phyloP scores from a whole-genome alignment of 2,888 invertebrate genomes.

The Dryomyza anilis region DNA sequence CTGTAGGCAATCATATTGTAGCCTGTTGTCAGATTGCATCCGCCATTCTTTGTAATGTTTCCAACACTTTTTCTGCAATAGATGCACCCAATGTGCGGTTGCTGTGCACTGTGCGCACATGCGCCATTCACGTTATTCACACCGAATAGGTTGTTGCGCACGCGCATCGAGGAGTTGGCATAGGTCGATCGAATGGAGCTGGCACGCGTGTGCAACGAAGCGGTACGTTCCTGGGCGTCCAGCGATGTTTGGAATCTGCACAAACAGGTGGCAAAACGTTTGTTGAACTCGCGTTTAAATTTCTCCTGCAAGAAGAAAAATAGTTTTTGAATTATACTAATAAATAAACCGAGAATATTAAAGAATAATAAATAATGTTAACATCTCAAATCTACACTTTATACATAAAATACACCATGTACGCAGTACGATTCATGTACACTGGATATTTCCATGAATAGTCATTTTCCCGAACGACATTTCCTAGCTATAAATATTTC shows the following conservation, averaged over 20 bases:
- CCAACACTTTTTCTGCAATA: background rate
- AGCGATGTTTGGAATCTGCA: slow-evolving; percentile 53
- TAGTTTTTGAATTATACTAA: no score
- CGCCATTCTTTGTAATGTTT: slow-evolving; percentile 15
- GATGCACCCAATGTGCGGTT: background rate
- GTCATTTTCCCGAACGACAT: no score
- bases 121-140: slow-evolving; percentile 19
- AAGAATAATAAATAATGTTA: no score
- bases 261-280: slow-evolving; percentile 69
- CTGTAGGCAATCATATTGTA: background rate
- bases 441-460: no score
- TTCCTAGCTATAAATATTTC: no score
- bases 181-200: slow-evolving; percentile 59
- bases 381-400: no score
- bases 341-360: no score
- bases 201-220: slow-evolving; percentile 59
- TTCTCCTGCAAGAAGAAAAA: slow-evolving; percentile 79
- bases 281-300: slow-evolving; percentile 78
- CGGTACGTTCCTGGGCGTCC: slow-evolving; percentile 54
- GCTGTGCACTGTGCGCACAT: background rate
- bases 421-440: no score
- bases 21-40: background rate
- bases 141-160: slow-evolving; percentile 51
- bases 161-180: slow-evolving; percentile 54
- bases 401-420: no score